Percentiles rank a stretch among this genome's conserved stretches.
These are phyloP conservation scores for Perca schrenkii DNA, from an alignment of 2,113 vertebrate genomes.

Conservation along the genomic window DNA sequence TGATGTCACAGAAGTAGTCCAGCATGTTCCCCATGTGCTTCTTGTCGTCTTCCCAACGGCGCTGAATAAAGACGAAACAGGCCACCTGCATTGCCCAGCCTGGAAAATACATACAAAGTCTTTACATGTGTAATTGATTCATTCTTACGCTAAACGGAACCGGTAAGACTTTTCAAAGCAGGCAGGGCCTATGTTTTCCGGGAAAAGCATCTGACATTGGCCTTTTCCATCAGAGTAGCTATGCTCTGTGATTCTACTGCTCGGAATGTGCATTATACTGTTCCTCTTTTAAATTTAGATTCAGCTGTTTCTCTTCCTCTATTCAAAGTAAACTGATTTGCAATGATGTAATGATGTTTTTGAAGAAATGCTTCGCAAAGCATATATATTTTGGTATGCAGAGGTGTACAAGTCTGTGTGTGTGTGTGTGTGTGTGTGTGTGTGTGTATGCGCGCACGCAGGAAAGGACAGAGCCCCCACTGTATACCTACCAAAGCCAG, in stretches of 20 bases:
- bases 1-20: conserved; percentile 96
- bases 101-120: conserved; percentile 62
- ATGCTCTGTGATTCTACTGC: neutral
- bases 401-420: conserved; percentile 1
- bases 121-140: conserved; percentile 11
- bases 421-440: neutral
- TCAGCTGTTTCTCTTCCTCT: neutral
- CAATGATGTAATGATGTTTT: neutral
- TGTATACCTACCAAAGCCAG: conserved; percentile 92
- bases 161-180: neutral
- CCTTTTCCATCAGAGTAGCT: neutral
- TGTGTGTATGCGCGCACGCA: neutral
- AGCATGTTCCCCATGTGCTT: conserved; percentile 94
- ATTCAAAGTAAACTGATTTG: conserved; percentile 4
- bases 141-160: neutral
- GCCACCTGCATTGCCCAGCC: conserved; percentile 99
- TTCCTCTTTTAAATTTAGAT: conserved; percentile 16
- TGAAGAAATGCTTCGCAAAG: neutral
- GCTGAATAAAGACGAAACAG: conserved; percentile 94
- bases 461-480: neutral
- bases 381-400: neutral
- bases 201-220: neutral
- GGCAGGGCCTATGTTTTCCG: neutral
- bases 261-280: neutral
- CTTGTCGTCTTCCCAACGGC: conserved; percentile 95